Evolutionary conservation across 2,113 vertebrate species (phyloP).

Genomic region (Recurvirostra avosetta): DNA sequence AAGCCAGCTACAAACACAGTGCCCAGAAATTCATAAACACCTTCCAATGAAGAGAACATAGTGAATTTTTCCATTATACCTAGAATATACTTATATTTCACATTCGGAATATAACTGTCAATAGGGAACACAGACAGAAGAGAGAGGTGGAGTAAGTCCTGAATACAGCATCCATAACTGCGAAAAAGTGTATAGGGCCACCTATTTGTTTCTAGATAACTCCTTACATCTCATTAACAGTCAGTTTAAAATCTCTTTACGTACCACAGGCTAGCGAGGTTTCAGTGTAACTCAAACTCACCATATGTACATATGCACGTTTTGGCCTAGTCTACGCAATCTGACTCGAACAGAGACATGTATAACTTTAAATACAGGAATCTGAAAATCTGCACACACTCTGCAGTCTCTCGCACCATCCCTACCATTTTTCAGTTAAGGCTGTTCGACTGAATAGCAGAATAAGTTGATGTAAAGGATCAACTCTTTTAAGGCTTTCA

Average conservation of each 20-base stretch:
- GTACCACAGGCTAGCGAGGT: not conserved
- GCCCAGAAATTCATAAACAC: not conserved
- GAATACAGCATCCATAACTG: not conserved
- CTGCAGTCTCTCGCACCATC: not conserved
- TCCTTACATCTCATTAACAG: not conserved
- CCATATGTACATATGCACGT: accelerated
- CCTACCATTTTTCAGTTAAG: conserved; percentile 95
- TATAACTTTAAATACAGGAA: not conserved
- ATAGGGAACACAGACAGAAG: not conserved
- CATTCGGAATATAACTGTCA: not conserved
- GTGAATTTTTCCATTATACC: not conserved
- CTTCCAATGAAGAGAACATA: not conserved
- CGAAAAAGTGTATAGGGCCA: not conserved
- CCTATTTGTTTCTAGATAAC: not conserved
- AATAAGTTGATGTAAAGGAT: conserved; percentile 95
- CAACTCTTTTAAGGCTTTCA: conserved; percentile 83
- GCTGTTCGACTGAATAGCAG: conserved; percentile 95
- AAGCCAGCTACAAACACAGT: not conserved
- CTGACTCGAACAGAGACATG: not conserved
- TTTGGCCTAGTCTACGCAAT: not conserved
- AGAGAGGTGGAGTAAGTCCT: not conserved
- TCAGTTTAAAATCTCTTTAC: not conserved
- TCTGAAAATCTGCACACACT: not conserved
- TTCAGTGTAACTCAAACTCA: not conserved
- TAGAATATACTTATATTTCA: not conserved